Conservation (phyloP, 23 tunicate genomes). For the Ciona savignyi region DNA sequence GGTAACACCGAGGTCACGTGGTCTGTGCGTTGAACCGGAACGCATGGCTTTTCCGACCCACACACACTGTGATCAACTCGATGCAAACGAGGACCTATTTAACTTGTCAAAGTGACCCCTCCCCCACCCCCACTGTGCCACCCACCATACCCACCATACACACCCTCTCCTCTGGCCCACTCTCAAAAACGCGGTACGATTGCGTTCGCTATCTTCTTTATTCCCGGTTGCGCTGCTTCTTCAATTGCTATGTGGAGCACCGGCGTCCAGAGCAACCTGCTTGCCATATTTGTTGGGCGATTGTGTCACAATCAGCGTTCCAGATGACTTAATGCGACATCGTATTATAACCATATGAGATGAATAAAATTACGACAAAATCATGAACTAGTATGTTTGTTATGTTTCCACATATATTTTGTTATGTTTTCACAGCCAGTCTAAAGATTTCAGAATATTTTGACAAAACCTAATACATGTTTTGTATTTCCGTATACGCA, state of each 20-base stretch:
- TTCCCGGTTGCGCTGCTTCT: neutral
- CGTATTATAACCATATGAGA: neutral
- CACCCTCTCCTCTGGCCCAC: neutral
- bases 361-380: too few species aligned
- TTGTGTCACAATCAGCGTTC: neutral
- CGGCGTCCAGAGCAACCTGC: neutral
- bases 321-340: neutral
- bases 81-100: neutral
- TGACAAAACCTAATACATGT: too few species aligned
- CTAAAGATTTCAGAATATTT: too few species aligned
- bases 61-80: neutral
- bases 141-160: neutral
- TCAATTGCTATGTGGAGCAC: neutral
- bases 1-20: neutral
- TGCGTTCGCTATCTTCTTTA: neutral
- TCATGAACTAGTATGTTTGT: too few species aligned
- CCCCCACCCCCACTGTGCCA: neutral
- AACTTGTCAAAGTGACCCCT: neutral
- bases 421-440: too few species aligned
- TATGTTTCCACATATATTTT: too few species aligned
- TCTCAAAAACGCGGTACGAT: neutral
- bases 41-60: neutral
- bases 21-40: neutral
- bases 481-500: too few species aligned
- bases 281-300: neutral